Evolutionary conservation across 2,797 vertebrate species (phyloP), one percentile per base, ranked within the genome.

Genomic region (Pangasius krempfi): DNA sequence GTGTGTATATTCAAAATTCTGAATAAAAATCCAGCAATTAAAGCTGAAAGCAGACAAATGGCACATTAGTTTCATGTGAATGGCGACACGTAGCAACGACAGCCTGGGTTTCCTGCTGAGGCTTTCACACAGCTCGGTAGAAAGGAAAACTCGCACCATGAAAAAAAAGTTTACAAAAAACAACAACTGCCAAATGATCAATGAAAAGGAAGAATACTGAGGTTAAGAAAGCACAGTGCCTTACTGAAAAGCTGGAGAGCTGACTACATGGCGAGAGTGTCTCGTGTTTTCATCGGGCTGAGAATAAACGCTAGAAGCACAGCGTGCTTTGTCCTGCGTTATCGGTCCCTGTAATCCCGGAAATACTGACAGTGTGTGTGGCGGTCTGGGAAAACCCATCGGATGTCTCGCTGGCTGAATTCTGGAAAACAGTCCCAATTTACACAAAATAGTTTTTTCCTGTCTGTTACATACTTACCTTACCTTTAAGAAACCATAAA

Each of bases 31-130:
- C 27, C n/a, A 16, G 44, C 85, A 73, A 87, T 80, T 85, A 79
- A 44, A 30, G 52, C 64, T 20, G 12, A 52, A 79, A 80, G 9
- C 25, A 62, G 75, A 88, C 68, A 30, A 73, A 80, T 20, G 68
- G 40, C 33, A 27, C 75, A 76, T 86, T 84, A 84, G 70, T 50
- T 78, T 52, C 60, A 40, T 33, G 56, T 27, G 66, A 72, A 86
- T 85, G 58, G 18, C 20, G 75, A 33, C 73, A 10, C 30, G 52
- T 44, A 60, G 37, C 33, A 60, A 33, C 16, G 10, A 47, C 64
- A 44, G 30, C 25, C 79, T 40, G 79, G 86, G 68, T 40, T 50
- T 83, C 87, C 66, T 62, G 87, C 87, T 50, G 87, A 88, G 66
- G 64, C 62, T 82, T 73, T 73, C 68, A 83, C 54, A 58, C 68